Evolutionary conservation across 2,888 invertebrate genomes (phyloP), one percentile per base, ranked within the genome.

Genomic region (Parelbella ahira): DNA sequence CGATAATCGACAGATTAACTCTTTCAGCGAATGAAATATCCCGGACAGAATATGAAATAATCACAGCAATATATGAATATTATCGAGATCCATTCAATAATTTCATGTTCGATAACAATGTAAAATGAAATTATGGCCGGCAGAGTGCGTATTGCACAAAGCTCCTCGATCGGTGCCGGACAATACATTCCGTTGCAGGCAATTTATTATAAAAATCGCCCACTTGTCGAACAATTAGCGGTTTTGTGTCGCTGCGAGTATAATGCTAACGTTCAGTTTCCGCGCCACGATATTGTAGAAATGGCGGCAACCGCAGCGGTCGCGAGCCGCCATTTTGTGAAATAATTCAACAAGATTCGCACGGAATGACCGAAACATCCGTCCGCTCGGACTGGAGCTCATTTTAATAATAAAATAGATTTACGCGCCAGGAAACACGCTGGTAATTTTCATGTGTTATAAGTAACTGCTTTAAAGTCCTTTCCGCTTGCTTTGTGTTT

Each of bases 341-440:
- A 77, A 81, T 77, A 76, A 82, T 80, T 82, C 68, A 80, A 65
- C 65, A 74, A 74, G 77, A 74, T 68, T 73, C 78, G 69, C 75
- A 64, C 76, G 68, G 64, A 81, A 81, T 73, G 79, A 73, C 70
- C 63, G 71, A 60, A 55, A 53, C 54, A 55, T 57, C 65, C 58
- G 54, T 50, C 54, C 51, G 52, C 50, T 48, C 51, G 45, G 44
- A 47, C 45, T 47, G 47, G 37, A 27, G 47, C 44, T 46, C 42
- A 43, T 42, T 50, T 51, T 48, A 53, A 73, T 68, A 71, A 67
- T 68, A 64, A 66, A 68, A 68, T 58, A 63, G 59, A 60, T 56
- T 48, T 47, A 48, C 45, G 44, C 49, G 46, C 49, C 47, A 49
- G 50, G 45, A 50, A 45, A 41, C 29, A 37, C 47, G 45, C 34